Conservation (phyloP, 1,140 invertebrate genomes). For the Matsumurasca onukii region DNA sequence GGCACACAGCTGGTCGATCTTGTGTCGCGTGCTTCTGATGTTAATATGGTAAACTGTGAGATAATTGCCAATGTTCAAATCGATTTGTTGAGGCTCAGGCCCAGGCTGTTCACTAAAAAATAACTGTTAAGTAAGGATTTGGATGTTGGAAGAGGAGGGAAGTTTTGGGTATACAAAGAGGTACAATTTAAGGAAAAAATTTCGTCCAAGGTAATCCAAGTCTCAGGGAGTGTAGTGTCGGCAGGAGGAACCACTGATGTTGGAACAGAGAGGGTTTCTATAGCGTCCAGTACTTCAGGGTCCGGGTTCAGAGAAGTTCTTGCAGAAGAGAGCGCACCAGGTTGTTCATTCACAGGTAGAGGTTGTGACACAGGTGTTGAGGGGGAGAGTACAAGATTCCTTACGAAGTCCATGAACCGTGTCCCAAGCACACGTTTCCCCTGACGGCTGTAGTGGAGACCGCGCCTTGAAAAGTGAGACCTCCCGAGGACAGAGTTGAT, state of each 20-base stretch:
- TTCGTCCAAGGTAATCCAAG: no score
- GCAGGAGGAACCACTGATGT: no score
- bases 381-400: no score
- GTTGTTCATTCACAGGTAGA: background rate
- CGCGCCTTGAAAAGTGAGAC: background rate
- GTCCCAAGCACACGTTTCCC: background rate
- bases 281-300: no score
- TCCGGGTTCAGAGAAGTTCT: background rate
- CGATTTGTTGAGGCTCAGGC: background rate
- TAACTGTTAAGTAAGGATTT: background rate
- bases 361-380: background rate
- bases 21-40: constrained; percentile 5
- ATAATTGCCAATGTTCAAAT: background rate
- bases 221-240: no score
- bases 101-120: background rate
- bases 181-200: no score
- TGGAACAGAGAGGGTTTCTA: no score
- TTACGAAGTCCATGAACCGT: no score
- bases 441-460: background rate
- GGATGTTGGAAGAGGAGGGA: background rate
- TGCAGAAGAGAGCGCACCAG: background rate
- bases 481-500: background rate
- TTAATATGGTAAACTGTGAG: background rate
- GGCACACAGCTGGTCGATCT: background rate
- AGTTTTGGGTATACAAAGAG: background rate